These are phyloP conservation scores for Panthera uncia DNA, from an alignment of 2,113 vertebrate species.

Conservation along the genomic window DNA sequence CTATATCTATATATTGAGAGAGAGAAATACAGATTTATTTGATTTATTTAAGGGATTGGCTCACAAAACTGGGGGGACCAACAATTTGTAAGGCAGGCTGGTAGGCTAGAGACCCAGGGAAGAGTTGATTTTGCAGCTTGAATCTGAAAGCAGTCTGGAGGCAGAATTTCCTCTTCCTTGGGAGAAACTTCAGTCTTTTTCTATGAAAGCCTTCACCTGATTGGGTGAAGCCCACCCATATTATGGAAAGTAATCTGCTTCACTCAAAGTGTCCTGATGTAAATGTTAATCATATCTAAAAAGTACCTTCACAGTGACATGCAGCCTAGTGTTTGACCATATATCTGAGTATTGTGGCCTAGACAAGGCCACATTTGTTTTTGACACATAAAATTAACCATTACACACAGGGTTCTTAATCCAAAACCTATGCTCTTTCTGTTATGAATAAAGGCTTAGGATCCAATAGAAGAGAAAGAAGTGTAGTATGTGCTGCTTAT, in stretches of 20 bases:
- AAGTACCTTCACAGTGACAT: too few relatives aligned
- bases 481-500: fast-evolving
- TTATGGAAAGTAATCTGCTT: too few relatives aligned
- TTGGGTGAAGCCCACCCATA: too few relatives aligned
- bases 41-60: background rate
- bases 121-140: background rate
- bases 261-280: too few relatives aligned
- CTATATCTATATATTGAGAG: background rate
- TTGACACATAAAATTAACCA: background rate
- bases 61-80: background rate
- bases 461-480: background rate
- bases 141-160: background rate
- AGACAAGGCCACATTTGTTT: background rate
- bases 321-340: too few relatives aligned
- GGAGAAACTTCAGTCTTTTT: too few relatives aligned
- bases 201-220: too few relatives aligned
- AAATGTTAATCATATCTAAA: too few relatives aligned
- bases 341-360: too few relatives aligned
- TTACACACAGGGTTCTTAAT: background rate
- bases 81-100: background rate
- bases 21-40: background rate
- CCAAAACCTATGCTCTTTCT: background rate
- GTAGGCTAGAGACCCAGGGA: background rate
- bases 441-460: background rate
- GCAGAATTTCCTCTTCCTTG: too few relatives aligned